Evolutionary conservation across 2,888 invertebrate genomes (phyloP).

Genomic region (Leptinotarsa peninsularis): DNA sequence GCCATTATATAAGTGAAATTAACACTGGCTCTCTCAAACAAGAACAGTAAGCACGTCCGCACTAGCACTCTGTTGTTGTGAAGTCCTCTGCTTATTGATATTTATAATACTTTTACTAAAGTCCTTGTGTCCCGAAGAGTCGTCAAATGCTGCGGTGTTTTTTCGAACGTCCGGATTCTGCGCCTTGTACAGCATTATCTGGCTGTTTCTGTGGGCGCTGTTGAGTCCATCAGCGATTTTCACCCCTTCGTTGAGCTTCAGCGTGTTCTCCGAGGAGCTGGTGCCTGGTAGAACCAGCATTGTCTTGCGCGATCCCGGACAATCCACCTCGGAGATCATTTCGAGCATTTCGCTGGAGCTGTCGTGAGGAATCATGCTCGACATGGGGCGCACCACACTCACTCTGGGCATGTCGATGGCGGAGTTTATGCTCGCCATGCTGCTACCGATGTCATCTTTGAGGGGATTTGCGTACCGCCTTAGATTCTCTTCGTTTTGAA

Average conservation of each 20-base stretch:
- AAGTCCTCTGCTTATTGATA: constrained; percentile 67
- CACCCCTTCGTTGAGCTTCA: constrained; percentile 59
- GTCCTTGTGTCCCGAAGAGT: constrained; percentile 75
- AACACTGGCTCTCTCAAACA: constrained; percentile 66
- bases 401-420: constrained; percentile 66
- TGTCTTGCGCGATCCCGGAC: constrained; percentile 65
- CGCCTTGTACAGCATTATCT: constrained; percentile 83
- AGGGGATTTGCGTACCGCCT: constrained; percentile 65
- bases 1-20: constrained; percentile 35
- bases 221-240: constrained; percentile 62
- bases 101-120: constrained; percentile 81
- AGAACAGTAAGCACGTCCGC: constrained; percentile 71
- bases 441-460: constrained; percentile 66
- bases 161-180: constrained; percentile 87
- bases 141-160: constrained; percentile 78
- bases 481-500: constrained; percentile 91
- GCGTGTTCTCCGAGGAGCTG: constrained; percentile 59
- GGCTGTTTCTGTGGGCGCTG: constrained; percentile 70
- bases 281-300: constrained; percentile 67
- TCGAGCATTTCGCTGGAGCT: constrained; percentile 74
- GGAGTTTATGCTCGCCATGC: constrained; percentile 59
- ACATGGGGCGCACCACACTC: constrained; percentile 65
- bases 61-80: constrained; percentile 58
- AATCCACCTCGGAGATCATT: constrained; percentile 71
- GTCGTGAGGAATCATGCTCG: constrained; percentile 65